Base-by-base conservation (phyloP, 1,140 invertebrate species). In the Maniola jurtina region DNA sequence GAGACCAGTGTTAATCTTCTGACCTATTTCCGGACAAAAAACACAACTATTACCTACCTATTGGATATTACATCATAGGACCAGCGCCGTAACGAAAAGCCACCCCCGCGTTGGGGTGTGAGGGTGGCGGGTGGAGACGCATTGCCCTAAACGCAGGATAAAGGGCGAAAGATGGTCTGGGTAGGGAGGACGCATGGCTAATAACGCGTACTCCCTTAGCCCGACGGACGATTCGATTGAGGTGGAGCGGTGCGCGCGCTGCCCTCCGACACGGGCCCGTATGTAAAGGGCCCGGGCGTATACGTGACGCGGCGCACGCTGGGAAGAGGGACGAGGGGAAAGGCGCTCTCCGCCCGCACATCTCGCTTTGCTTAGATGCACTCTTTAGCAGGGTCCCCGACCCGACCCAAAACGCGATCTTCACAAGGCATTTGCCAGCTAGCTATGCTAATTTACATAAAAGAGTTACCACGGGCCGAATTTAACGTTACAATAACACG, bases 141-240 rank as follows among this genome's bases (percentile, higher is more conserved):
- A 54, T 60, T 55, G 67, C 56, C 66, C 70, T 63, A 70, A 82
- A 79, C 73, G 64, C 73, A 74, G 72, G 74, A 69, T 71, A 64
- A 72, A 74, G 75, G 77, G 75, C 72, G 74, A 66, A 25, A 66
- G 77, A 73, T 73, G 66, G 66, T 57, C 64, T 68, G 71, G 62
- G 58, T 42, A 63, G 70, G 71, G 71, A 73, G 72, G 69, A 66
- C 67, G 65, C 64, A 79, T 71, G 69, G 77, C 82, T 83, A 83
- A 86, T 86, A 89, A 84, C 81, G 86, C 79, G 83, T 79, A 81
- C 83, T 80, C 83, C 83, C 83, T 88, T 83, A 7, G 66, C 70
- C 61, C 73, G 78, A 66, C 76, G 65, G 78, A 66, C 76, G 65
- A 86, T 75, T 84, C 80, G 78, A 84, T 87, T 83, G 74, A 80